Conservation (phyloP, 37 sponge, comb jelly and placozoan species). For the Spongia lamella region DNA sequence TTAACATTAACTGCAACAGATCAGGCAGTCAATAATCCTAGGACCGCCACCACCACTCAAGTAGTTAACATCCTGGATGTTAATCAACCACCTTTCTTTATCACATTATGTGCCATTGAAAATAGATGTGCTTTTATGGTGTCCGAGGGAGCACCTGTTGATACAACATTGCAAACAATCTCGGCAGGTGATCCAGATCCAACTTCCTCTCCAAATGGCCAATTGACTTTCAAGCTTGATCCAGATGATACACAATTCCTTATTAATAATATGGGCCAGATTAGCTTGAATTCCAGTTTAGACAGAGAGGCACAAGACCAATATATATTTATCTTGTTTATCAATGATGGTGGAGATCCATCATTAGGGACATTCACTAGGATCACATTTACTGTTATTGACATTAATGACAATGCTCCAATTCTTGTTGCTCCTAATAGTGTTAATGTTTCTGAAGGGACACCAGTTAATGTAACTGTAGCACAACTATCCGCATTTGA, state of each 20-base stretch:
- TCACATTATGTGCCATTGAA: slow-evolving; percentile 26
- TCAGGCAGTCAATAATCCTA: too few species aligned
- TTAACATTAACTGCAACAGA: too few species aligned
- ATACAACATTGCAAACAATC: slow-evolving; percentile 17
- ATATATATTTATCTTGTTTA: neutral
- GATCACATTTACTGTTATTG: slow-evolving; percentile 4
- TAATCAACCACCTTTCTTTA: slow-evolving; percentile 72
- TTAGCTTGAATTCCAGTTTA: neutral
- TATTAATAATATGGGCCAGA: too few species aligned
- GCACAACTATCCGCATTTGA: neutral
- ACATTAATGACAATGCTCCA: slow-evolving; percentile 11
- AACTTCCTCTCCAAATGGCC: slow-evolving; percentile 31
- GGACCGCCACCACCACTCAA: slow-evolving; percentile 26
- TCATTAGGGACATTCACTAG: neutral
- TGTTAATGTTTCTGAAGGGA: neutral
- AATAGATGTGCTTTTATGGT: slow-evolving; percentile 34
- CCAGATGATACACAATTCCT: neutral
- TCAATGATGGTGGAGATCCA: slow-evolving; percentile 6
- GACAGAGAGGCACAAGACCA: neutral
- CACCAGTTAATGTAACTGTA: neutral
- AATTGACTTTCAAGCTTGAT: slow-evolving; percentile 31
- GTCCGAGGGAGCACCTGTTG: slow-evolving; percentile 16
- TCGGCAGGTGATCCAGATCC: slow-evolving; percentile 60
- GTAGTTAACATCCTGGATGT: slow-evolving; percentile 45
- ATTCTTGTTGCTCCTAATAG: neutral